A percentile compares a stretch with the other conserved stretches of the same genome.
These are phyloP conservation scores for Rhinatrema bivittatum DNA, from an alignment of 2,797 vertebrate species.

Conservation along the genomic window DNA sequence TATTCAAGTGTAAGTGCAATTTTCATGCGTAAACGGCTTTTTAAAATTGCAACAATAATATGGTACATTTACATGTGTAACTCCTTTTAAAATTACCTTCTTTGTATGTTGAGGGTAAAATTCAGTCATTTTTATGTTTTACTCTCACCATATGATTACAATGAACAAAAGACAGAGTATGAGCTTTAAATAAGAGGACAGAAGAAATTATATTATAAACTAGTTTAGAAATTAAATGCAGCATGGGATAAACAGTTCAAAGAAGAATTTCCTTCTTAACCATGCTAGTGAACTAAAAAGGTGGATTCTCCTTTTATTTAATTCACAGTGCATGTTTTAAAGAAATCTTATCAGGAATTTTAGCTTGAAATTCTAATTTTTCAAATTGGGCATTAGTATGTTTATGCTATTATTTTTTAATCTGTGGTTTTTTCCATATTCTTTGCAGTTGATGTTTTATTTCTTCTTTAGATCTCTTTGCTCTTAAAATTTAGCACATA, in stretches of 20 bases:
- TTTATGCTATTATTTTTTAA: too few relatives aligned
- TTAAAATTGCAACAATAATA: too few relatives aligned
- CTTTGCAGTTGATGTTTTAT: too few relatives aligned
- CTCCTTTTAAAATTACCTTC: too few relatives aligned
- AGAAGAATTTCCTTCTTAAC: conserved; percentile 13
- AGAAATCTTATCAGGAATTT: too few relatives aligned
- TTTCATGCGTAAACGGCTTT: too few relatives aligned
- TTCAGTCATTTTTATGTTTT: conserved; percentile 6
- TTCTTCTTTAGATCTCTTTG: neutral
- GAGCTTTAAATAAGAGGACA: conserved; percentile 15
- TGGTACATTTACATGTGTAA: too few relatives aligned
- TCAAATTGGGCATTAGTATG: too few relatives aligned
- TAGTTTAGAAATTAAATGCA: conserved; percentile 26
- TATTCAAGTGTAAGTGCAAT: too few relatives aligned
- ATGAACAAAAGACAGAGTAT: conserved; percentile 24
- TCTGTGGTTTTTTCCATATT: too few relatives aligned
- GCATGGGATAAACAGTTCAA: conserved; percentile 2
- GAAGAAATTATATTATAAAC: conserved; percentile 8
- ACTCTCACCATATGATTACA: conserved; percentile 13
- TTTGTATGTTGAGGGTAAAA: too few relatives aligned
- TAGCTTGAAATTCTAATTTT: too few relatives aligned
- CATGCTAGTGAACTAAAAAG: conserved; percentile 10
- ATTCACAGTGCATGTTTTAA: conserved; percentile 15
- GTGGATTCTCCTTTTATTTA: conserved; percentile 20
- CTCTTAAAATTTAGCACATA: neutral